Base-by-base conservation (phyloP, 2,113 vertebrate species). In the Corydoras sp. region DNA sequence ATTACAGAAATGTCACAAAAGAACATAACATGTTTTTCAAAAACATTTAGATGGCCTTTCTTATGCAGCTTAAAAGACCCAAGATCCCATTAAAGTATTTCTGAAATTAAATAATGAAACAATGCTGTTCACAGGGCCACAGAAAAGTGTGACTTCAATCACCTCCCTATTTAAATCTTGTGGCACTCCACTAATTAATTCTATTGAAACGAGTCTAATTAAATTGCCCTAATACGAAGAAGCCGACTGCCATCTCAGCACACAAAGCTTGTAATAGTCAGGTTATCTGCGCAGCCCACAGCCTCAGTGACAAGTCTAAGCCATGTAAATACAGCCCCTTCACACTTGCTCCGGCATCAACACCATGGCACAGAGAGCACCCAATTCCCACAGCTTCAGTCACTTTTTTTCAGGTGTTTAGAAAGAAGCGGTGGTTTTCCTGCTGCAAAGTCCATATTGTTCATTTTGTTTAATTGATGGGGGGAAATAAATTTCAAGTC, bases 141-240 rank as follows among this genome's bases (percentile, higher is more conserved):
- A 68, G 72, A 69, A 77, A 81, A 77, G 66, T 74, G 79, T 67
- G 77, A 81, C 82, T 84, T 85, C 80, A 83, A 81, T 84, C 80
- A 75, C 83, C 84, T 75, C 79, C 72, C 72, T 77, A 72, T 82
- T 85, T 78, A 80, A 84, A 80, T 81, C 78, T 63, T 80, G 81
- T 80, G 73, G 48, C 77, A 80, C 82, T 80, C 58, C 71, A 49
- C 81, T 86, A 86, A 87, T 87, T 86, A 87, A 85, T 82, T 84
- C 80, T 80, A 84, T 81, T 87, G 86, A 86, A 87, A 86, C 66
- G 75, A 80, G 77, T 80, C 82, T 84, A 83, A 87, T 85, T 85
- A 87, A 85, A 86, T 84, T 78, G 83, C 83, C 69, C 82, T 84
- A 86, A 88, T 86, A 83, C 75, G 81, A 80, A 78, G 77, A 80